Percentiles rank a stretch among this genome's conserved stretches.
Evolutionary conservation across 2,797 vertebrate genomes (phyloP).

Genomic region (Neosalanx taihuensis): DNA sequence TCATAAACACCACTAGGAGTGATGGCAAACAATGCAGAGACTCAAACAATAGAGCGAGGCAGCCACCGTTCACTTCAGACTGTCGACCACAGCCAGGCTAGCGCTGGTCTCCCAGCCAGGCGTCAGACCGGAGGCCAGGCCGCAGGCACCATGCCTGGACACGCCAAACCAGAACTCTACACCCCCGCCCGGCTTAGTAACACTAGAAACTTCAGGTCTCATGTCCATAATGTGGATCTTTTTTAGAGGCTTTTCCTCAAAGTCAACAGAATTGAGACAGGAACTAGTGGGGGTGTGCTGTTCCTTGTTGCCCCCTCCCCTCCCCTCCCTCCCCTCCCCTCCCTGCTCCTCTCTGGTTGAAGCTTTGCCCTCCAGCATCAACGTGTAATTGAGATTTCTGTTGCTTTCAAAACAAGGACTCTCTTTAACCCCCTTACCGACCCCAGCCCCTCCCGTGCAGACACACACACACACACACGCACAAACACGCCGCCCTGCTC

Average conservation of each 20-base stretch:
- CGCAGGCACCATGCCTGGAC: conserved; percentile 45
- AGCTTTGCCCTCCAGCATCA: conserved; percentile 43
- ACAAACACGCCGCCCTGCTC: conserved; percentile 4
- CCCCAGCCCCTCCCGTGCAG: background rate
- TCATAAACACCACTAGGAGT: conserved; percentile 44
- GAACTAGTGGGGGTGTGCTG: conserved; percentile 12
- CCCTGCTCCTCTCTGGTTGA: conserved; percentile 9
- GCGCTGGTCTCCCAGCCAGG: conserved; percentile 50
- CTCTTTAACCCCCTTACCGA: conserved; percentile 27
- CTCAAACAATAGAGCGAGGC: conserved; percentile 65
- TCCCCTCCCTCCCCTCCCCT: background rate
- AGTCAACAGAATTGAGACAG: background rate
- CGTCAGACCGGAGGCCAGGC: conserved; percentile 44
- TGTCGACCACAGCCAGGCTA: conserved; percentile 57
- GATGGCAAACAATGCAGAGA: conserved; percentile 64
- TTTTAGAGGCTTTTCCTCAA: background rate
- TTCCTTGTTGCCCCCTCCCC: conserved; percentile 36
- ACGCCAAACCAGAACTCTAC: conserved; percentile 37
- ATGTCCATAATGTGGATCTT: background rate
- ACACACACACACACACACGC: conserved; percentile 6
- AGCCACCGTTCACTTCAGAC: conserved; percentile 58
- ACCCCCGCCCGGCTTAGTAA: conserved; percentile 39
- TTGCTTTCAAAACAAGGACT: conserved; percentile 40
- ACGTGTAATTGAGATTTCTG: conserved; percentile 53
- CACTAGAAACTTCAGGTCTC: conserved; percentile 25